Evolutionary conservation across 2,113 vertebrate species (phyloP).

Genomic region (Athene cunicularia): DNA sequence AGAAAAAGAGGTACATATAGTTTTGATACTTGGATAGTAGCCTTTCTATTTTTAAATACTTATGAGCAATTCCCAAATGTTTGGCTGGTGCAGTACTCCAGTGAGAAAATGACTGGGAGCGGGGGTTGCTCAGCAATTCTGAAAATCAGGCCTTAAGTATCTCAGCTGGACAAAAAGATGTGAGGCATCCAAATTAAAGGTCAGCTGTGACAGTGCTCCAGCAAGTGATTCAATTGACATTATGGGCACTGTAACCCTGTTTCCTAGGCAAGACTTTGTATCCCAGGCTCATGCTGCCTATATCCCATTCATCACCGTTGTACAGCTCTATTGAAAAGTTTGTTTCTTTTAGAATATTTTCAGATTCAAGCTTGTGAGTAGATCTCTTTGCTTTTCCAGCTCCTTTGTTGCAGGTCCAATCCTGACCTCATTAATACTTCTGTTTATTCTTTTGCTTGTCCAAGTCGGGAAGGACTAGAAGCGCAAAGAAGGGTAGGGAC

Average conservation of each 20-base stretch:
- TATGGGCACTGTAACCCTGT: not conserved
- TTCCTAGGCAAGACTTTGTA: not conserved
- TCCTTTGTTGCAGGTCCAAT: not conserved
- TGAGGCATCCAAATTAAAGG: not conserved
- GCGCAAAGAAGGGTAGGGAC: not conserved
- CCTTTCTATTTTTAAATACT: not conserved
- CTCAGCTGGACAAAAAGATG: not conserved
- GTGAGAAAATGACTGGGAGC: not conserved
- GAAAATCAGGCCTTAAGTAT: not conserved
- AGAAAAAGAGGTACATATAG: not conserved
- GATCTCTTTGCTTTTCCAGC: not conserved
- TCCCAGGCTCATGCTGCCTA: not conserved
- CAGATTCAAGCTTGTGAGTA: not conserved
- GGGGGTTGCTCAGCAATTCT: not conserved
- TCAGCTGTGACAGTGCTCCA: not conserved
- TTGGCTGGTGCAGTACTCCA: not conserved
- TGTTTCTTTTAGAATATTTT: not conserved
- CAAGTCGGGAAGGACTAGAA: not conserved
- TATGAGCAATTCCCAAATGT: not conserved
- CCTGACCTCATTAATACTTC: not conserved
- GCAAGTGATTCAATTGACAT: not conserved
- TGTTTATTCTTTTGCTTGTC: conserved; percentile 15
- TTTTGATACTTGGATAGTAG: not conserved
- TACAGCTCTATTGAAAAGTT: not conserved
- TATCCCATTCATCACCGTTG: not conserved